Base-by-base conservation (phyloP, 23 tunicate genomes). In the Botrylloides violaceus region DNA sequence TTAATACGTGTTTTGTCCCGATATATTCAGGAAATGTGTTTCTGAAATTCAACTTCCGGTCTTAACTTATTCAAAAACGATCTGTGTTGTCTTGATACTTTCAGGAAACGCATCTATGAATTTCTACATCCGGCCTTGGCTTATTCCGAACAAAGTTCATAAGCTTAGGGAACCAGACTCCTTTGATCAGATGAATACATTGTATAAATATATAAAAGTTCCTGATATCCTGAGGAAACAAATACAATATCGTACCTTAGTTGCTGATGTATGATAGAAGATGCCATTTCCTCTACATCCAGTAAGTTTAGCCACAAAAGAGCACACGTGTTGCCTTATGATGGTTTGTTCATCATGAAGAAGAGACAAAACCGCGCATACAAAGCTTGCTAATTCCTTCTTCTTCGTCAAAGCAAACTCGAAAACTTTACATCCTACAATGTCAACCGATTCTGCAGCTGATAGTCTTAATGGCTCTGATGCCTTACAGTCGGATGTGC, bases 261-360 rank as follows among this genome's bases (percentile, higher is more conserved):
- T 32, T 22, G 57, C 59, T 9, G 47, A 19, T 1, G 36, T 68
- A 15, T 68, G 74, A 68, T 68, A 43, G 0, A 37, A n/a, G 26
- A 38, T 25, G 29, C 37, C 36, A 12, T 23, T 4, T 43, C 37
- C 32, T 20, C 37, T 4, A 18, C n/a, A 9, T n/a, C n/a, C 1
- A 60, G 27, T 24, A 7, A 78, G 49, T 23, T 50, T 19, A 24
- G 78, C 26, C 3, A 71, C 82, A 70, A 83, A 83, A 24, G 2
- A 24, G 49, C 82, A 83, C 22, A 63, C 73, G 9, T 60, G 73
- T 32, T 70, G 72, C 21, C 90, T 47, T 4, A 83, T 63, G 58
- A 76, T 66, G 2, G 73, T 21, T 77, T 83, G 90, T 60, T 83
- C 90, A 61, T 83, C 90, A 48, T 77, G 82, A 32, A 83, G 55